Evolutionary conservation across 2,113 vertebrate species (phyloP).

Genomic region (Isurus oxyrinchus): DNA sequence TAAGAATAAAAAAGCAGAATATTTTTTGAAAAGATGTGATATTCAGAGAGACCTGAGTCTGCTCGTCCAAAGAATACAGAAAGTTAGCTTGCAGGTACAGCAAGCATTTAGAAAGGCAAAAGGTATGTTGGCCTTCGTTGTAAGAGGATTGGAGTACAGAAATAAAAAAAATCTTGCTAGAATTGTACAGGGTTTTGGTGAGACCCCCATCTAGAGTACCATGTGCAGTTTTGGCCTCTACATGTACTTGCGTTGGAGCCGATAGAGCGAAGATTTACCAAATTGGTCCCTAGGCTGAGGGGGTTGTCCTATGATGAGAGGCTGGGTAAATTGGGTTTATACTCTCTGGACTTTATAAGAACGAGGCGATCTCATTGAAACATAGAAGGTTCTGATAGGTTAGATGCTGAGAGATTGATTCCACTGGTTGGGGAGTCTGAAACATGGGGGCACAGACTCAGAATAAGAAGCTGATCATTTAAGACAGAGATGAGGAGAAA

Average conservation of each 20-base stretch:
- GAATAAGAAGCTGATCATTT: background rate
- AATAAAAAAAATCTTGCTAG: too few relatives aligned
- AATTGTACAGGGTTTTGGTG: too few relatives aligned
- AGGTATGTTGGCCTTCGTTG: too few relatives aligned
- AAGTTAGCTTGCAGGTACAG: too few relatives aligned
- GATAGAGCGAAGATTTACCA: background rate
- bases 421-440: background rate
- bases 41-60: too few relatives aligned
- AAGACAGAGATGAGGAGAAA: background rate
- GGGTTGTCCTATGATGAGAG: background rate
- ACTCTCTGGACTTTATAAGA: background rate
- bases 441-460: background rate
- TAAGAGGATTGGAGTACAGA: too few relatives aligned
- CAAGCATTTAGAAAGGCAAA: too few relatives aligned
- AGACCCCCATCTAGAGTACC: background rate
- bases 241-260: background rate
- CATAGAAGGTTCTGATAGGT: background rate
- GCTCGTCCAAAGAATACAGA: too few relatives aligned
- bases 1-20: too few relatives aligned
- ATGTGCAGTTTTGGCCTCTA: background rate
- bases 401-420: background rate
- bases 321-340: background rate
- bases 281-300: background rate
- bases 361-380: background rate
- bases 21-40: too few relatives aligned